Evolutionary conservation across 2,797 vertebrate species (phyloP).

Genomic region (Nyctibius grandis): DNA sequence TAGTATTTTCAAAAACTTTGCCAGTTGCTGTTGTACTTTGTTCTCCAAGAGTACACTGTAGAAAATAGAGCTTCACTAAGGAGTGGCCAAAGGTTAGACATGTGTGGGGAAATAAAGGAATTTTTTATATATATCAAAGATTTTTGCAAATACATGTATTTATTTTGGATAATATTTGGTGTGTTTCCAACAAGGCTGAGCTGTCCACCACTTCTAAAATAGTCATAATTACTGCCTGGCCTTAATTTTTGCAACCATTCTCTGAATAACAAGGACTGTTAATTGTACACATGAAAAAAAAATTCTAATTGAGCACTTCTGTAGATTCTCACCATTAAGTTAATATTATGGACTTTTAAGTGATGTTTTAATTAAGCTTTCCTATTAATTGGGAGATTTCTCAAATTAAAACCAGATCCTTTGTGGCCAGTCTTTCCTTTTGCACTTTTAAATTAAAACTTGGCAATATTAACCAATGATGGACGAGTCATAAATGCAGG

Average conservation of each 20-base stretch:
- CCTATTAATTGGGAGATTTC: slow-evolving; percentile 64
- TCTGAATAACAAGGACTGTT: slow-evolving; percentile 35
- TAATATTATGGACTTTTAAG: slow-evolving; percentile 70
- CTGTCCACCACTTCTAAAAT: not conserved
- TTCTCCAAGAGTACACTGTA: slow-evolving; percentile 22
- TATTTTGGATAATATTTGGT: not conserved
- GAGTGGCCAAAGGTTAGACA: slow-evolving; percentile 23
- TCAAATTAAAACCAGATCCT: slow-evolving; percentile 53
- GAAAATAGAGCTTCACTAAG: slow-evolving; percentile 45
- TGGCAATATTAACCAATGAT: slow-evolving; percentile 30
- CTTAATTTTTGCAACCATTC: slow-evolving; percentile 18
- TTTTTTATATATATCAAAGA: not conserved
- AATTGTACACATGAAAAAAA: slow-evolving; percentile 57
- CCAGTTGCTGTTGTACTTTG: slow-evolving; percentile 58
- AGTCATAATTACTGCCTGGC: not conserved
- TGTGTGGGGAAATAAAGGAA: not conserved
- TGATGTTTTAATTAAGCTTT: slow-evolving; percentile 71
- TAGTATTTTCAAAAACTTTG: slow-evolving; percentile 56
- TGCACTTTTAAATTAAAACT: slow-evolving; percentile 55
- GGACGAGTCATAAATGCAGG: not conserved
- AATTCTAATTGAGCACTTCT: slow-evolving; percentile 46
- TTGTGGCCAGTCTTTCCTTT: slow-evolving; percentile 60
- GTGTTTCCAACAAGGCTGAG: not conserved
- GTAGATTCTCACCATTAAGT: slow-evolving; percentile 56
- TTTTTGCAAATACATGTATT: not conserved